phyloP scores from a whole-genome alignment of 2,888 invertebrate species.

The Therioaphis trifolii region DNA sequence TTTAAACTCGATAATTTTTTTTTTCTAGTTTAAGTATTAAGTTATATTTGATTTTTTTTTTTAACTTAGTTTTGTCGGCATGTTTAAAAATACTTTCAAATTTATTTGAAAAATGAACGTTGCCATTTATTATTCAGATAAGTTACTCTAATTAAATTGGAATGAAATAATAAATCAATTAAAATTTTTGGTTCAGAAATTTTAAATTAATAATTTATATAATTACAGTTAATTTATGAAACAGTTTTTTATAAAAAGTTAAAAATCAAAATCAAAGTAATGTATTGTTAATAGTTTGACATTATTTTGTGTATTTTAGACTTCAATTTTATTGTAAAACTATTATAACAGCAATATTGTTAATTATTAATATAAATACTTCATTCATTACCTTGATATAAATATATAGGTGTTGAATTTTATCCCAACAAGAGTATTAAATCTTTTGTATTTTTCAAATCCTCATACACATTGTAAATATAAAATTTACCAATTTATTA shows the following conservation, averaged over 20 bases:
- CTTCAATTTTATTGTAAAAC: slow-evolving; percentile 24
- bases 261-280: slow-evolving; percentile 36
- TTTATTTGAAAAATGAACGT: slow-evolving; percentile 17
- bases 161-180: slow-evolving; percentile 23
- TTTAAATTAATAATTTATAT: slow-evolving; percentile 28
- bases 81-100: slow-evolving; percentile 32
- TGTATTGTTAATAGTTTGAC: slow-evolving; percentile 23
- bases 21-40: slow-evolving; percentile 24
- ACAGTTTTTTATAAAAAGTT: slow-evolving; percentile 16
- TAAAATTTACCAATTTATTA: slow-evolving; percentile 3
- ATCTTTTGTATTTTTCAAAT: not conserved
- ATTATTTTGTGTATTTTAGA: slow-evolving; percentile 42
- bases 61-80: slow-evolving; percentile 39
- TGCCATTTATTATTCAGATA: slow-evolving; percentile 47
- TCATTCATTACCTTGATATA: not conserved
- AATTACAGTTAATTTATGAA: slow-evolving; percentile 9
- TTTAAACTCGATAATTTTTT: slow-evolving; percentile 21
- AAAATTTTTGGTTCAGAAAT: not conserved
- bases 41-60: slow-evolving; percentile 47
- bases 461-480: slow-evolving; percentile 30
- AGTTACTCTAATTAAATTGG: slow-evolving; percentile 46
- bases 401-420: slow-evolving; percentile 6
- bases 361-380: slow-evolving; percentile 12
- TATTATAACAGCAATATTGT: slow-evolving; percentile 26
- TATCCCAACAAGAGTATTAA: not conserved